Conservation (phyloP, 1,140 invertebrate genomes). For the Polypedilum vanderplanki region DNA sequence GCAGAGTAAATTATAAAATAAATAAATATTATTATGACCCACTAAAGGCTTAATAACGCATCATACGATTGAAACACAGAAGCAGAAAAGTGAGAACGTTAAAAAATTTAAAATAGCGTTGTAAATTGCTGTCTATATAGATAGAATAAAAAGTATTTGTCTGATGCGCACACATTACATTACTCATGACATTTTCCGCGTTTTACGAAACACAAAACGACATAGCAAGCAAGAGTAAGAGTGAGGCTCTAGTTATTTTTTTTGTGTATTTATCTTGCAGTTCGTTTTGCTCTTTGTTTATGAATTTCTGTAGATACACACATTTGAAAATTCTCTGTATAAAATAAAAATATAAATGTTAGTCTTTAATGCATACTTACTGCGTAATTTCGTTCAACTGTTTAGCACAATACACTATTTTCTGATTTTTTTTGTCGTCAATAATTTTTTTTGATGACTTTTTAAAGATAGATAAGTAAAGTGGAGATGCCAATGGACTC, state of each 20-base stretch:
- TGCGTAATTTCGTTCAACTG: not conserved
- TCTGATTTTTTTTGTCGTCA: too few relatives aligned
- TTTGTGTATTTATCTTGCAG: too few relatives aligned
- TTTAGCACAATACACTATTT: not conserved
- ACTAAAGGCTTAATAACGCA: not conserved
- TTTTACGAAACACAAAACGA: not conserved
- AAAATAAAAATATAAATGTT: not conserved
- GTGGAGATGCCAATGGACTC: too few relatives aligned
- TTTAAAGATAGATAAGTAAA: too few relatives aligned
- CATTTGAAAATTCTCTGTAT: not conserved
- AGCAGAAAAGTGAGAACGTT: too few relatives aligned
- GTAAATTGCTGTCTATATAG: too few relatives aligned
- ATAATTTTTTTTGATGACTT: too few relatives aligned
- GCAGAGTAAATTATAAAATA: not conserved
- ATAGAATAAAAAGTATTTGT: not conserved
- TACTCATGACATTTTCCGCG: conserved; percentile 4
- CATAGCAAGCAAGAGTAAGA: too few relatives aligned
- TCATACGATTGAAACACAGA: not conserved
- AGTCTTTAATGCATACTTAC: not conserved
- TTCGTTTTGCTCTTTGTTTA: not conserved
- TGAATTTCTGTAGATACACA: not conserved
- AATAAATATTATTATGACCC: not conserved
- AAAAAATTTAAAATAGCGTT: too few relatives aligned
- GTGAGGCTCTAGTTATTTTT: too few relatives aligned
- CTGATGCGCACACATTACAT: not conserved